Evolutionary conservation across 2,888 invertebrate genomes (phyloP).

Genomic region (Eupithecia vulgata): DNA sequence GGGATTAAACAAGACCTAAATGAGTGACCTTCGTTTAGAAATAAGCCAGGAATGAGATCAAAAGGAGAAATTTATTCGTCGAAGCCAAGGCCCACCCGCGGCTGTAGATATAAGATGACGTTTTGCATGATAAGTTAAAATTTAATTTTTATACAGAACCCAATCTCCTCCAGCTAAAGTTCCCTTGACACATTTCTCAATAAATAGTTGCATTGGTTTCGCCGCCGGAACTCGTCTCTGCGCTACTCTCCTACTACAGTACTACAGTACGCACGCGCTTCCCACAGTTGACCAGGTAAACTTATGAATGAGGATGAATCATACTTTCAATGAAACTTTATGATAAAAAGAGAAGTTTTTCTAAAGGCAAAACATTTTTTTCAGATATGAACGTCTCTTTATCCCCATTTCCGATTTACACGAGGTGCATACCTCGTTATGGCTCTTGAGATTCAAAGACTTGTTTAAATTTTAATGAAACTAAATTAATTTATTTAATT

Average conservation of each 20-base stretch:
- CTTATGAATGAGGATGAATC: not conserved
- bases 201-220: slow-evolving; percentile 43
- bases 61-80: not conserved
- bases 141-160: slow-evolving; percentile 28
- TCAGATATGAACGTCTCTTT: not conserved
- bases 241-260: slow-evolving; percentile 44
- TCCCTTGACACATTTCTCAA: slow-evolving; percentile 13
- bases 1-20: not conserved
- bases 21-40: not conserved
- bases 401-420: not conserved
- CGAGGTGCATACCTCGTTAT: not conserved
- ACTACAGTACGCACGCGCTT: slow-evolving; percentile 55
- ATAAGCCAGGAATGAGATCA: not conserved
- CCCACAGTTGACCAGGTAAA: slow-evolving; percentile 24
- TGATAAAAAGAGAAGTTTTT: not conserved
- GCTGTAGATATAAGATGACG: not conserved
- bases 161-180: not conserved
- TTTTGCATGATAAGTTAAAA: not conserved
- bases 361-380: not conserved
- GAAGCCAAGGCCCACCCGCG: not conserved
- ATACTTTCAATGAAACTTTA: not conserved
- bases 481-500: not conserved
- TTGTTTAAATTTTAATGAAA: not conserved
- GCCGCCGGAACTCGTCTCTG: slow-evolving; percentile 6
- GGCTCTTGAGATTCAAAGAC: not conserved